A percentile compares a stretch with the other conserved stretches of the same genome.
These are phyloP conservation scores for Penaeus chinensis DNA, from an alignment of 1,140 invertebrate species.

Conservation along the genomic window DNA sequence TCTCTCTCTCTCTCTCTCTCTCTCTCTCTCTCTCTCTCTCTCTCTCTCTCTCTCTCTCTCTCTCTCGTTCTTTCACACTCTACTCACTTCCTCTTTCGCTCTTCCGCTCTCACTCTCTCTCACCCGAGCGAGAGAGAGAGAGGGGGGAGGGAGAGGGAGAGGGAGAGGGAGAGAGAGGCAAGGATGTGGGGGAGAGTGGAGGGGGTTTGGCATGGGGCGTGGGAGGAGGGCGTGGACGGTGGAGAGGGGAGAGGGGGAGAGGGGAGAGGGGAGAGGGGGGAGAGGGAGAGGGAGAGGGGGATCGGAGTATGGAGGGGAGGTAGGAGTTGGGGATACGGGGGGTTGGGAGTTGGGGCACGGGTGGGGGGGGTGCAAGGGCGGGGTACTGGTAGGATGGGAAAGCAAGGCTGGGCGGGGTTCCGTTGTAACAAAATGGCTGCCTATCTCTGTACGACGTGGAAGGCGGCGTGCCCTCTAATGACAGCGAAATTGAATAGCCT, in stretches of 20 bases:
- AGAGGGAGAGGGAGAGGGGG: not conserved
- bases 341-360: not conserved
- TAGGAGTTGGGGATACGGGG: not conserved
- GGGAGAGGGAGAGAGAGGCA: not conserved
- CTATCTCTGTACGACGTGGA: too few relatives aligned
- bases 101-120: not conserved
- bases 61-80: not conserved
- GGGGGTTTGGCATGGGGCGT: not conserved
- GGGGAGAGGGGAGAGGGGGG: not conserved
- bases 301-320: not conserved
- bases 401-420: conserved; percentile 3
- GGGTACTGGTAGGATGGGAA: not conserved
- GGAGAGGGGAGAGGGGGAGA: not conserved
- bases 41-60: too few relatives aligned
- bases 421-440: too few relatives aligned
- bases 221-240: not conserved
- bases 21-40: not conserved
- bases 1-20: conserved; percentile 1
- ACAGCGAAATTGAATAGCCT: too few relatives aligned
- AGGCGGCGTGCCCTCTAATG: not conserved
- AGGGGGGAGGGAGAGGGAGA: not conserved
- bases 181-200: not conserved
- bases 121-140: not conserved
- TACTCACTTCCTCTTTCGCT: too few relatives aligned
- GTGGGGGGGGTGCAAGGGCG: not conserved